These are phyloP conservation scores for Serripes groenlandicus DNA, from an alignment of 2,888 invertebrate genomes.

Conservation along the genomic window DNA sequence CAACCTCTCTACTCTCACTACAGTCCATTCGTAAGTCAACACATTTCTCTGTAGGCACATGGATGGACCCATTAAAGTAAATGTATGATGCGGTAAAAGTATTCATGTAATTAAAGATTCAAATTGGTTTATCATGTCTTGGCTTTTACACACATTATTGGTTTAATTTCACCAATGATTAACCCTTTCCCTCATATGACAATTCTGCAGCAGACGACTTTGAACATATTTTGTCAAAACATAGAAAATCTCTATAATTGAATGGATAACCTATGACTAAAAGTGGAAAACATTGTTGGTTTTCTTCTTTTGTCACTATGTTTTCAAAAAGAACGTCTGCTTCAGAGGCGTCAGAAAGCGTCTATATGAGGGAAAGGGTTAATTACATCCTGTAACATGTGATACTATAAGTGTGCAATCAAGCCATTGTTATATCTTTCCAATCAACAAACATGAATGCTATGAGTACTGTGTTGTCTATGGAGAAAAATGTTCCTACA, in stretches of 20 bases:
- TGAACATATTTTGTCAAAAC: neutral
- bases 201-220: neutral
- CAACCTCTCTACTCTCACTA: neutral
- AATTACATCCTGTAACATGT: no score
- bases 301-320: neutral
- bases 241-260: neutral
- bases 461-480: no score
- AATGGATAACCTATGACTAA: neutral
- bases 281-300: neutral
- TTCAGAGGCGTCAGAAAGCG: neutral
- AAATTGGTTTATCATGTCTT: no score
- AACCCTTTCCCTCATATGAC: neutral
- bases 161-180: neutral
- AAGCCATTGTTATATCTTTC: no score
- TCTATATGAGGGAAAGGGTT: neutral
- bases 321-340: neutral
- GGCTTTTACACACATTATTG: neutral
- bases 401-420: no score
- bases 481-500: no score
- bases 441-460: no score
- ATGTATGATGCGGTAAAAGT: no score
- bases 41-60: neutral
- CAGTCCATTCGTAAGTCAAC: conserved; percentile 6
- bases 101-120: no score
- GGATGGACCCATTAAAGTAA: no score